These are phyloP conservation scores for Podilymbus podiceps DNA, from an alignment of 2,113 vertebrate species.

Conservation along the genomic window DNA sequence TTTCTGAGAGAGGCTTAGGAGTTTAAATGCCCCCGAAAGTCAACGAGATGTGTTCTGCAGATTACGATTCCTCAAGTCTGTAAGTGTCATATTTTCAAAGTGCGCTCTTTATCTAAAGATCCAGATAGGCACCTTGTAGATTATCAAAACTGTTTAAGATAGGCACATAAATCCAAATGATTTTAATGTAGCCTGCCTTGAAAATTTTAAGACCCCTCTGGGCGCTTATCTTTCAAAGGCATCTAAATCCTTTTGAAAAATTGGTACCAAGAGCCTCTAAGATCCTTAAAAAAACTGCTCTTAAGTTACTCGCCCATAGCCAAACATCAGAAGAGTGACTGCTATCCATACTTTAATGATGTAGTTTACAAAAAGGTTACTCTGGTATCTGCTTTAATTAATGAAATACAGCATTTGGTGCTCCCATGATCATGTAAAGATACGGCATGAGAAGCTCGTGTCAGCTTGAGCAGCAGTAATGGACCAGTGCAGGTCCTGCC, in stretches of 20 bases:
- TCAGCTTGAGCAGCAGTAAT: not conserved
- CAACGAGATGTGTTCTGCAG: conserved; percentile 25
- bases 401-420: not conserved
- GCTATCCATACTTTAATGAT: not conserved
- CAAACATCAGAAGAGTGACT: conserved; percentile 3
- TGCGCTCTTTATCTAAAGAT: conserved; percentile 45
- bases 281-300: conserved; percentile 39
- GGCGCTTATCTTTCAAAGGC: conserved; percentile 62
- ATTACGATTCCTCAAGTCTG: not conserved
- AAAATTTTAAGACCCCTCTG: conserved; percentile 63
- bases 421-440: not conserved
- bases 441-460: not conserved
- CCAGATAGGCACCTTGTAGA: conserved; percentile 57
- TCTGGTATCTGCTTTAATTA: not conserved
- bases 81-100: conserved; percentile 46
- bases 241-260: conserved; percentile 67
- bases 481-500: not conserved
- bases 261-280: conserved; percentile 43
- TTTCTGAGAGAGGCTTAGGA: conserved; percentile 28
- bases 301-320: conserved; percentile 20
- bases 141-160: conserved; percentile 62
- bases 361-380: not conserved
- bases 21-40: conserved; percentile 45
- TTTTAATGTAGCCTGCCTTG: conserved; percentile 56
- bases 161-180: conserved; percentile 53